A percentile compares a stretch with the other conserved stretches of the same genome.
phyloP scores from a whole-genome alignment of 1,140 invertebrate genomes.

The Sminthurides bifidus region DNA sequence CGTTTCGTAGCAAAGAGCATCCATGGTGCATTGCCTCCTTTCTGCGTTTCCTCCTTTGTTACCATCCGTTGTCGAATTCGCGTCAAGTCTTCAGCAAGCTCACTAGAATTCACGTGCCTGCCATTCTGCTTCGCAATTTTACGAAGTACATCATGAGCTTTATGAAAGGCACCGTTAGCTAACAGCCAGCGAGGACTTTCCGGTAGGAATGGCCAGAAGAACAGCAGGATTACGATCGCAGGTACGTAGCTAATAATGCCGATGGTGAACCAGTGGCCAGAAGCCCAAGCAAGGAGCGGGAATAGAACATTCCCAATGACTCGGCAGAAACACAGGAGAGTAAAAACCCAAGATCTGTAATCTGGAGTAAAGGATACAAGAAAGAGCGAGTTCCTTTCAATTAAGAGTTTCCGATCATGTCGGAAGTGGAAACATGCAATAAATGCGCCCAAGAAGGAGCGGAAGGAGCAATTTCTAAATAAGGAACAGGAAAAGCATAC shows the following conservation, averaged over 20 bases:
- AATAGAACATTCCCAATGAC: conserved; percentile 13
- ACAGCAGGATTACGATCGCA: conserved; percentile 14
- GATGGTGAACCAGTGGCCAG: conserved; percentile 21
- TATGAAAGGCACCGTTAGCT: conserved; percentile 51
- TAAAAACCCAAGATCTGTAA: conserved; percentile 25
- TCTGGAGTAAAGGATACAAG: conserved; percentile 11
- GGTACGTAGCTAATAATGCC: conserved; percentile 18
- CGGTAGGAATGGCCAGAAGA: conserved; percentile 44
- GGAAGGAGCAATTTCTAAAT: too few relatives aligned
- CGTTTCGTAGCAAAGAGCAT: conserved; percentile 46
- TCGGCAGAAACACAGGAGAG: conserved; percentile 22
- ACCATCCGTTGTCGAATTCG: conserved; percentile 34
- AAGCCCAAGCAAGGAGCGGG: conserved; percentile 14
- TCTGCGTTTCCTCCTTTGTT: conserved; percentile 34
- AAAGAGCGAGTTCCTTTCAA: neutral
- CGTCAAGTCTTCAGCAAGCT: conserved; percentile 17
- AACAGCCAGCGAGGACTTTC: conserved; percentile 73
- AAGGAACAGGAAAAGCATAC: too few relatives aligned
- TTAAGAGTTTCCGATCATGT: neutral
- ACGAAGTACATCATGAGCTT: conserved; percentile 54
- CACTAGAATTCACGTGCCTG: conserved; percentile 31
- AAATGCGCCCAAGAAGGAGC: neutral
- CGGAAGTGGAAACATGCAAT: neutral
- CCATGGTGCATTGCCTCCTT: too few relatives aligned
- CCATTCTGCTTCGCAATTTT: conserved; percentile 51